phyloP scores from a whole-genome alignment of 2,888 invertebrate species.

The Trachelus iudaicus region DNA sequence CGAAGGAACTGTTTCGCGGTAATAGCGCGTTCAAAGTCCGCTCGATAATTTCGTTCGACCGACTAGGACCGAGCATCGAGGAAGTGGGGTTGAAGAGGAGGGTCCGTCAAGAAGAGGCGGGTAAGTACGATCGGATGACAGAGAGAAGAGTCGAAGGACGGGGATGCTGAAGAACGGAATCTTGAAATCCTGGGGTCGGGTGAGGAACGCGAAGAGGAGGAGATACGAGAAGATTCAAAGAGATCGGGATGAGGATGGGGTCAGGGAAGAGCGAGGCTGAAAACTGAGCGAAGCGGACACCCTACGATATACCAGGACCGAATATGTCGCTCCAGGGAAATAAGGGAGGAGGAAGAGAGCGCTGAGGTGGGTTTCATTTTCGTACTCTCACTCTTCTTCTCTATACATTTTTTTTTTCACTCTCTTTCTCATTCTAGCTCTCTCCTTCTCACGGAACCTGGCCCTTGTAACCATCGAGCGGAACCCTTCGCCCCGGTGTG shows the following conservation, averaged over 20 bases:
- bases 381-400: neutral
- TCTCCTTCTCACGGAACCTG: neutral
- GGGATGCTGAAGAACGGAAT: neutral
- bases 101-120: neutral
- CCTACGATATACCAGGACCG: slow-evolving; percentile 15
- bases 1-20: neutral
- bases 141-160: neutral
- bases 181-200: neutral
- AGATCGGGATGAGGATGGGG: neutral
- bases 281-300: slow-evolving; percentile 34
- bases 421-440: neutral
- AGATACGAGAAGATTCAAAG: slow-evolving; percentile 3
- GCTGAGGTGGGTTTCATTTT: neutral
- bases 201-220: slow-evolving; percentile 17
- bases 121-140: slow-evolving; percentile 3
- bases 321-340: slow-evolving; percentile 54
- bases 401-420: neutral
- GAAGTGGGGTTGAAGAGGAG: neutral
- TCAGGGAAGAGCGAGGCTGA: slow-evolving; percentile 10
- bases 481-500: neutral
- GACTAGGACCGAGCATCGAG: neutral
- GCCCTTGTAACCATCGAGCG: neutral
- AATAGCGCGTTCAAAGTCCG: neutral
- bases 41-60: neutral
- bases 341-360: slow-evolving; percentile 47